phyloP scores from a whole-genome alignment of 2,888 invertebrate species.

The Agapostemon virescens region DNA sequence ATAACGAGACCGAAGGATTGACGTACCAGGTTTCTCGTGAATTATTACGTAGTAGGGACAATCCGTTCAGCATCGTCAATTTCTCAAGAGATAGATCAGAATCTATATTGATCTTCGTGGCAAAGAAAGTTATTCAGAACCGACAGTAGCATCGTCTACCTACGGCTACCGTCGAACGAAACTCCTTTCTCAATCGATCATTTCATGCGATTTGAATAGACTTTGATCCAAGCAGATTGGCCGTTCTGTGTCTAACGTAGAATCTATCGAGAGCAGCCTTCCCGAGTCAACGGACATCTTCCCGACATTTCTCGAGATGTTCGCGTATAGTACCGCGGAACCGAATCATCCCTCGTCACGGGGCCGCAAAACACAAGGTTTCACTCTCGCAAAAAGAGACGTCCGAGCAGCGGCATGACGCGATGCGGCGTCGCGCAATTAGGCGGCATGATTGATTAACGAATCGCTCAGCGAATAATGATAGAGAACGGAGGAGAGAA shows the following conservation, averaged over 20 bases:
- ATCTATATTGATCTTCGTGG: too few relatives aligned
- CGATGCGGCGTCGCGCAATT: constrained; percentile 55
- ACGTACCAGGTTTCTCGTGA: too few relatives aligned
- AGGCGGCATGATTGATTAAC: constrained; percentile 66
- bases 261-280: neutral
- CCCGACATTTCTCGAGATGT: neutral
- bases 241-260: neutral
- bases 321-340: neutral
- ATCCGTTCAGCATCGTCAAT: too few relatives aligned
- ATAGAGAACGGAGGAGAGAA: constrained; percentile 48
- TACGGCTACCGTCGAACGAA: too few relatives aligned
- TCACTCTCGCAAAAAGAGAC: constrained; percentile 47
- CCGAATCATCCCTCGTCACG: constrained; percentile 20
- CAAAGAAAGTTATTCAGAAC: too few relatives aligned
- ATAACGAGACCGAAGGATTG: too few relatives aligned
- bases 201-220: neutral
- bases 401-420: constrained; percentile 30
- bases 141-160: too few relatives aligned
- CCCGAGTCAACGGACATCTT: neutral
- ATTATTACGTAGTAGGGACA: too few relatives aligned
- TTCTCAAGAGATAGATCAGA: too few relatives aligned
- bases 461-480: constrained; percentile 65
- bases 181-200: too few relatives aligned
- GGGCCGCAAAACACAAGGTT: constrained; percentile 33
- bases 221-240: neutral